These are phyloP conservation scores for Abscondita cerata DNA, from an alignment of 2,888 invertebrate genomes.

Conservation along the genomic window DNA sequence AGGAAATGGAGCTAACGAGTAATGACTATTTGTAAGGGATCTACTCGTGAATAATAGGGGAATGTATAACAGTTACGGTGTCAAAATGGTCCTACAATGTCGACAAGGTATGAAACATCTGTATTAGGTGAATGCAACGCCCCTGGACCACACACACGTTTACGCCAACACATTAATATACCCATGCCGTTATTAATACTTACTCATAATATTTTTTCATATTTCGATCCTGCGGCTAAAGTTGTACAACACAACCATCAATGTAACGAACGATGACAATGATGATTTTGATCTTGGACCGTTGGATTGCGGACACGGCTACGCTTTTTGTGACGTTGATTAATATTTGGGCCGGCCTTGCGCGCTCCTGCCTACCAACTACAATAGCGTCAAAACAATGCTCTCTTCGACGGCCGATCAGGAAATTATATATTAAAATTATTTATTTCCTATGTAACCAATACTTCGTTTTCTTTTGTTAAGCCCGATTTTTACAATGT, in stretches of 20 bases:
- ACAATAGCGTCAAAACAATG: conserved; percentile 57
- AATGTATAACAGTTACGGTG: conserved; percentile 45
- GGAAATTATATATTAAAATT: conserved; percentile 43
- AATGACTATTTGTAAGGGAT: conserved; percentile 36
- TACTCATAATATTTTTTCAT: conserved; percentile 55
- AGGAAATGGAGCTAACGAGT: conserved; percentile 26
- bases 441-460: conserved; percentile 37
- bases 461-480: conserved; percentile 18
- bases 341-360: conserved; percentile 56
- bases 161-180: conserved; percentile 58
- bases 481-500: background rate
- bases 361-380: conserved; percentile 54
- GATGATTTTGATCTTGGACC: conserved; percentile 34
- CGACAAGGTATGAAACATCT: conserved; percentile 46
- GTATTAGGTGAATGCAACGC: conserved; percentile 53
- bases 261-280: conserved; percentile 18
- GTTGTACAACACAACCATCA: conserved; percentile 33
- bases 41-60: conserved; percentile 40
- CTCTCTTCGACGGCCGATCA: conserved; percentile 44
- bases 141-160: conserved; percentile 56
- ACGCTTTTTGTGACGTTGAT: conserved; percentile 55
- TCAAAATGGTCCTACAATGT: conserved; percentile 43
- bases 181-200: conserved; percentile 58
- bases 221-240: conserved; percentile 52
- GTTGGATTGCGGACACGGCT: conserved; percentile 48